Percentiles rank a stretch among this genome's conserved stretches.
phyloP scores from a whole-genome alignment of 2,888 invertebrate genomes.

The Syrphus vitripennis region DNA sequence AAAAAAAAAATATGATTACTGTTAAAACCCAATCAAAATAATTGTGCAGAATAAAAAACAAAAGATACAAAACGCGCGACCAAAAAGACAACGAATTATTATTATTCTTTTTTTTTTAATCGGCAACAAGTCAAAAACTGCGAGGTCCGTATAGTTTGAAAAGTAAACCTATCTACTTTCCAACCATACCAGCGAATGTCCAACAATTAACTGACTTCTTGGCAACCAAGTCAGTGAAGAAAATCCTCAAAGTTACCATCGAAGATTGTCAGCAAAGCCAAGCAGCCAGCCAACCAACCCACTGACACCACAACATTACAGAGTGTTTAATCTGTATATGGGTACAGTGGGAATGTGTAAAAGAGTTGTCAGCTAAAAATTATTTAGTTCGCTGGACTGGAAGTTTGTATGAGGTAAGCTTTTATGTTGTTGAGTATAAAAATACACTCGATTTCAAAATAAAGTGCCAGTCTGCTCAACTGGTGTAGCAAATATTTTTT shows the following conservation, averaged over 20 bases:
- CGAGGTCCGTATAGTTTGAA: slow-evolving; percentile 31
- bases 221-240: slow-evolving; percentile 59
- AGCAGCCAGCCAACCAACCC: slow-evolving; percentile 20
- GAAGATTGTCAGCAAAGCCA: slow-evolving; percentile 65
- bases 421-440: neutral
- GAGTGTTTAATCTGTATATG: neutral
- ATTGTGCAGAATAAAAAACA: neutral
- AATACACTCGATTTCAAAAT: neutral
- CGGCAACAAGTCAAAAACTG: neutral
- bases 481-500: too few species aligned
- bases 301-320: slow-evolving; percentile 40
- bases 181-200: slow-evolving; percentile 66
- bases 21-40: slow-evolving; percentile 27
- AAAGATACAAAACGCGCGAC: slow-evolving; percentile 12
- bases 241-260: slow-evolving; percentile 70
- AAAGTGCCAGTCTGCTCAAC: too few species aligned
- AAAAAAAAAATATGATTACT: slow-evolving; percentile 18
- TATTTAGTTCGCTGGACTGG: neutral
- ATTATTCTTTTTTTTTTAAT: neutral
- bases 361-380: slow-evolving; percentile 54
- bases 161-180: slow-evolving; percentile 52
- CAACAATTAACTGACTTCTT: slow-evolving; percentile 72
- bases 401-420: slow-evolving; percentile 36
- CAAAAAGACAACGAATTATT: slow-evolving; percentile 13
- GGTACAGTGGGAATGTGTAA: slow-evolving; percentile 46